These are phyloP conservation scores for Drosophila meridionalis DNA, from an alignment of 2,888 invertebrate species.

Conservation along the genomic window DNA sequence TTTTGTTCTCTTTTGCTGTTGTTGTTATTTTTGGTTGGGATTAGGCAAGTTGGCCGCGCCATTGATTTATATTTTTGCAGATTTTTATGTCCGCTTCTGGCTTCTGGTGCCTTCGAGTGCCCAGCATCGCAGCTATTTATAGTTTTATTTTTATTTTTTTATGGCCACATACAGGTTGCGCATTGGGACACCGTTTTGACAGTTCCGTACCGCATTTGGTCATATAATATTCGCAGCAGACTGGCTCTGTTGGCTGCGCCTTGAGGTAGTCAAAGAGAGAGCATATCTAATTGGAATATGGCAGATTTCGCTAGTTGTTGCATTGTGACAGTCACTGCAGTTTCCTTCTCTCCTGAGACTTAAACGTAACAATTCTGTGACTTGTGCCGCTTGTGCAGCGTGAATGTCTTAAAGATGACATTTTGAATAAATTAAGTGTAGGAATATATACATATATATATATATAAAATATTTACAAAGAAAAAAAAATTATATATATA, in stretches of 20 bases:
- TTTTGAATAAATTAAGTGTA: background rate
- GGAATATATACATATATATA: background rate
- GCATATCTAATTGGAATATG: slow-evolving; percentile 4
- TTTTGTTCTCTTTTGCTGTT: background rate
- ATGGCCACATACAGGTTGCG: slow-evolving; percentile 21
- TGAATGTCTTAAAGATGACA: background rate
- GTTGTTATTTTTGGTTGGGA: slow-evolving; percentile 37
- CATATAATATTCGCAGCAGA: slow-evolving; percentile 12
- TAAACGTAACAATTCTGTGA: background rate
- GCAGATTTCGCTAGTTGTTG: background rate
- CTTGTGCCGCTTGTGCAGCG: background rate
- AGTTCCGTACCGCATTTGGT: slow-evolving; percentile 23
- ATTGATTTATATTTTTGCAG: slow-evolving; percentile 60
- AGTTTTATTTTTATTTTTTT: slow-evolving; percentile 32
- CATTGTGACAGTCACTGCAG: background rate
- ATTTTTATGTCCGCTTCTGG: slow-evolving; percentile 45
- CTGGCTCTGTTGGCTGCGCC: background rate
- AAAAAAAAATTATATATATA: too few species aligned
- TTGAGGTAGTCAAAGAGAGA: background rate
- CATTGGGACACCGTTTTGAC: slow-evolving; percentile 17
- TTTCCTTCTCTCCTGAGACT: background rate
- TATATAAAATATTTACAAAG: background rate
- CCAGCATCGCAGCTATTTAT: slow-evolving; percentile 43
- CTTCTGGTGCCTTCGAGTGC: slow-evolving; percentile 19
- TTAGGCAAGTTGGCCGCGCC: slow-evolving; percentile 39